phyloP scores from a whole-genome alignment of 2,888 invertebrate genomes.

The Nemurella pictetii region DNA sequence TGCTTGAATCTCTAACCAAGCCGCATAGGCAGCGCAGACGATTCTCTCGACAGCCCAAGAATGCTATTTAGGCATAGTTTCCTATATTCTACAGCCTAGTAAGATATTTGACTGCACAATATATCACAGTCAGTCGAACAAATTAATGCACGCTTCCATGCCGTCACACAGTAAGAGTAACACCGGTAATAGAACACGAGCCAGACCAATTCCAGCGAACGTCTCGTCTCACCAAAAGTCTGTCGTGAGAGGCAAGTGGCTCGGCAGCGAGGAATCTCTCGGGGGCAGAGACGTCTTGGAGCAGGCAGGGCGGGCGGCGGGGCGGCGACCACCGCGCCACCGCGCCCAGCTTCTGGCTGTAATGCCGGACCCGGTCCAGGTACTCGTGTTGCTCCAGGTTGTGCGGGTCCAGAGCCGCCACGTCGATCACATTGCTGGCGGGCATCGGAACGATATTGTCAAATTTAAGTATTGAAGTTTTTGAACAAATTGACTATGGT shows the following conservation, averaged over 20 bases:
- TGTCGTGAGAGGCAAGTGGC: slow-evolving; percentile 64
- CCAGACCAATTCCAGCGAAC: no score
- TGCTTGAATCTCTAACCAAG: no score
- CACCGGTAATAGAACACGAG: no score
- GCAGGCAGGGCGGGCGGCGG: slow-evolving; percentile 56
- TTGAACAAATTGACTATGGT: neutral
- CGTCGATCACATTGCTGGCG: slow-evolving; percentile 92
- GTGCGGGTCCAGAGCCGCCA: slow-evolving; percentile 87
- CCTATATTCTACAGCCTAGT: no score
- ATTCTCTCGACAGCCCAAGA: no score
- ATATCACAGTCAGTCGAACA: no score
- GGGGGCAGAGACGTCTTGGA: slow-evolving; percentile 75
- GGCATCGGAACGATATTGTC: no score
- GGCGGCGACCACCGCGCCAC: slow-evolving; percentile 48
- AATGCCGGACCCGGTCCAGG: slow-evolving; percentile 76
- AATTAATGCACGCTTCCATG: no score
- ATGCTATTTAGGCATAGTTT: no score
- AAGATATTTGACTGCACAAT: no score
- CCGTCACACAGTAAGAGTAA: no score
- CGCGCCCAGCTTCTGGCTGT: slow-evolving; percentile 58
- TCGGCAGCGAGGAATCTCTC: slow-evolving; percentile 68
- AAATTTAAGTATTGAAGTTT: neutral
- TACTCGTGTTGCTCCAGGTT: slow-evolving; percentile 88
- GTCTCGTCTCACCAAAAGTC: slow-evolving; percentile 66
- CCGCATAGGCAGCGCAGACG: no score